Evolutionary conservation across 2,888 invertebrate genomes (phyloP).

Genomic region (Dione juno): DNA sequence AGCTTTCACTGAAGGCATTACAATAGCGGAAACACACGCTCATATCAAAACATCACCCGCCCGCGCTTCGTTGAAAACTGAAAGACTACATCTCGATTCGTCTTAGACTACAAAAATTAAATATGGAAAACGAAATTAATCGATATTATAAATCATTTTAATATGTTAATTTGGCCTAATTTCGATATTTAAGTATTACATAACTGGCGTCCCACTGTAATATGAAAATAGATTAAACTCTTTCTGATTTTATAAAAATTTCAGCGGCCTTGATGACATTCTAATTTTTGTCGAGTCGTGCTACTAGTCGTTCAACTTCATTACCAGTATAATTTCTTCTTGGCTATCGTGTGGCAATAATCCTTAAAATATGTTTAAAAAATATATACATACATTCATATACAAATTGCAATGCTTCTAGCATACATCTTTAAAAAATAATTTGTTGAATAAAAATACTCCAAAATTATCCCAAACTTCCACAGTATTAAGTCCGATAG

Average conservation of each 20-base stretch:
- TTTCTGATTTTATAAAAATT: conserved; percentile 6
- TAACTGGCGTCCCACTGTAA: conserved; percentile 1
- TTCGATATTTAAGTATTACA: conserved; percentile 18
- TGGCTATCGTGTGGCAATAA: neutral
- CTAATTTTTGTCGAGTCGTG: neutral
- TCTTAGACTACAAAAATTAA: conserved; percentile 41
- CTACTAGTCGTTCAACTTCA: neutral
- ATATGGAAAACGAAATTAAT: conserved; percentile 34
- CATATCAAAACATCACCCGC: conserved; percentile 57
- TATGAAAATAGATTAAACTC: conserved; percentile 7
- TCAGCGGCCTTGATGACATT: conserved; percentile 7
- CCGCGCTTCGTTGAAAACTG: conserved; percentile 63
- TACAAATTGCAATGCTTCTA: no score
- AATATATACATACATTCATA: neutral
- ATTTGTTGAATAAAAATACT: no score
- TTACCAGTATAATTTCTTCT: neutral
- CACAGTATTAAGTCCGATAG: no score
- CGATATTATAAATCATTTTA: conserved; percentile 23
- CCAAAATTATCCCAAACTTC: no score
- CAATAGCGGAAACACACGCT: conserved; percentile 51
- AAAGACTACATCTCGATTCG: conserved; percentile 54
- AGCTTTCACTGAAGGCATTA: conserved; percentile 51
- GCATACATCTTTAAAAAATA: no score
- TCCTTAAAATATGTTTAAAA: neutral
- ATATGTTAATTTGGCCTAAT: conserved; percentile 9